Evolutionary conservation across 2,113 vertebrate species (phyloP).

Genomic region (Guaruba guarouba): DNA sequence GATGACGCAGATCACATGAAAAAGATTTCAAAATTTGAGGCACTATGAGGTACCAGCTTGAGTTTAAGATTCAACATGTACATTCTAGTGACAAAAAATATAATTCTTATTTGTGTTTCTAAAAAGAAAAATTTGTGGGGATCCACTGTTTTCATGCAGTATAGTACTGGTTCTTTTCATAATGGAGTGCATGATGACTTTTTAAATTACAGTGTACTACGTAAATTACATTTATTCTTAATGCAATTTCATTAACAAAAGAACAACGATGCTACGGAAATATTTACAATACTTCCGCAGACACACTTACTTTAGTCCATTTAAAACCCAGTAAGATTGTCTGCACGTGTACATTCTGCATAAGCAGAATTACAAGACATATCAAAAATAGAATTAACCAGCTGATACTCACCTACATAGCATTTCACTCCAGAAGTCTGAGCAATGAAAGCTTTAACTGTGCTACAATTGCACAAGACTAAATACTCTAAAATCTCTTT

Average conservation of each 20-base stretch:
- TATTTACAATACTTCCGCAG: background rate
- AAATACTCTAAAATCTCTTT: background rate
- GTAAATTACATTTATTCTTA: background rate
- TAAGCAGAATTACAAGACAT: background rate
- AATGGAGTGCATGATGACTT: background rate
- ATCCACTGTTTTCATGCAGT: background rate
- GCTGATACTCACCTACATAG: background rate
- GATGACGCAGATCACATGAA: background rate
- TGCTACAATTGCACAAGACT: background rate
- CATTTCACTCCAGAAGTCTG: background rate
- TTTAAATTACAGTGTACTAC: background rate
- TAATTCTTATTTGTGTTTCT: background rate
- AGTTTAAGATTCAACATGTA: background rate
- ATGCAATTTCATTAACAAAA: background rate
- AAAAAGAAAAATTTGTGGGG: background rate
- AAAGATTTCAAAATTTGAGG: background rate
- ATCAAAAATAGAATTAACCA: background rate
- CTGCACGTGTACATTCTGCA: background rate
- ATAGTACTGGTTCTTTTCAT: background rate
- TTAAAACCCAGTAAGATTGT: background rate
- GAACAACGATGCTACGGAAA: background rate
- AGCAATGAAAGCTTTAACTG: background rate
- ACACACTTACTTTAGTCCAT: rapidly evolving
- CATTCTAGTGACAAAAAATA: background rate
- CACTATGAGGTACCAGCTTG: background rate